Percentiles rank a stretch among this genome's conserved stretches.
phyloP scores from a whole-genome alignment of 2,113 vertebrate genomes.

The Hippoglossus stenolepis region DNA sequence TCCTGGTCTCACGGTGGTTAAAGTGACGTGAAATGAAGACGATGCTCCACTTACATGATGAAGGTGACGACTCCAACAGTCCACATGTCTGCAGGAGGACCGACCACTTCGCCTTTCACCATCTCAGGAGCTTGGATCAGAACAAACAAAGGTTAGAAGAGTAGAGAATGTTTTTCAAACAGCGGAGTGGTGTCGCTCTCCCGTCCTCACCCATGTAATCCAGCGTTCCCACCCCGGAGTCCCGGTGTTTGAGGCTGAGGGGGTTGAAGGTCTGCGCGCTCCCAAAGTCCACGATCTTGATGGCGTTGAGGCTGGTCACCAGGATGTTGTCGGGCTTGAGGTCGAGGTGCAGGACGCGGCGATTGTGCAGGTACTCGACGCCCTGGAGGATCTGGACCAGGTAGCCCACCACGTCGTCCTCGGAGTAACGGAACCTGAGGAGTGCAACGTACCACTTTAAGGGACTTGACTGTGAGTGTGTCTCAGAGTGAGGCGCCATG shows the following conservation, averaged over 20 bases:
- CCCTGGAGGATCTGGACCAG: conserved; percentile 93
- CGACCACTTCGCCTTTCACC: conserved; percentile 92
- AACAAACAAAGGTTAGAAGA: background rate
- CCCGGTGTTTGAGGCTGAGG: conserved; percentile 85
- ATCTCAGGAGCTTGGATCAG: conserved; percentile 90
- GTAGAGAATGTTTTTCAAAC: background rate
- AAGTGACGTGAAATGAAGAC: background rate
- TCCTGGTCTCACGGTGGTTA: background rate
- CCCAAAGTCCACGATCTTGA: conserved; percentile 96
- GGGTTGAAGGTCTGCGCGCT: conserved; percentile 94
- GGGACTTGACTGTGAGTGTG: no score
- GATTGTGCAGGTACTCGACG: conserved; percentile 91
- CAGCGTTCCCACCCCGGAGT: conserved; percentile 84
- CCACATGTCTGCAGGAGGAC: conserved; percentile 94
- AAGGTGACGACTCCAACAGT: conserved; percentile 88
- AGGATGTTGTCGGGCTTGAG: conserved; percentile 95
- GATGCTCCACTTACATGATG: conserved; percentile 88
- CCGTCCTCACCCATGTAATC: conserved; percentile 92
- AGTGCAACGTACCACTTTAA: no score
- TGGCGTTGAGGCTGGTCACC: conserved; percentile 86
- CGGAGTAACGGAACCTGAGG: conserved; percentile 92
- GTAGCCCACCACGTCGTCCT: conserved; percentile 92
- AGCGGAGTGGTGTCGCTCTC: no score
- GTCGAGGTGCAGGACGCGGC: conserved; percentile 91
- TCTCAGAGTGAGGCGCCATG: no score